Conservation (phyloP, 2,113 vertebrate genomes). For the Apus apus region DNA sequence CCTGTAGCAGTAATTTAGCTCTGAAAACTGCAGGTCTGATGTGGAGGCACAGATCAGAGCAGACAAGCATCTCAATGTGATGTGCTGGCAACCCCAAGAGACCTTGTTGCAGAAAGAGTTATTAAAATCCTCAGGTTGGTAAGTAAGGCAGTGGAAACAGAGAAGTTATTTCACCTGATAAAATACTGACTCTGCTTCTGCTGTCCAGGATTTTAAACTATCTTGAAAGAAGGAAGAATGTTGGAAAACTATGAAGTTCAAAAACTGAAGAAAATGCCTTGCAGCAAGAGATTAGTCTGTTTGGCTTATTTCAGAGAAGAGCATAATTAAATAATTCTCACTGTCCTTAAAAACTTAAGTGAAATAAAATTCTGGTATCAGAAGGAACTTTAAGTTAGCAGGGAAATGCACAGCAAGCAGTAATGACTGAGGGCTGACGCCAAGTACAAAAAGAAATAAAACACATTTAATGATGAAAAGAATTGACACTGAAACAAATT, state of each 20-base stretch:
- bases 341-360: neutral
- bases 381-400: conserved; percentile 27
- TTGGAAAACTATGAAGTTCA: neutral
- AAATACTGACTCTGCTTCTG: neutral
- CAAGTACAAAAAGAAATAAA: neutral
- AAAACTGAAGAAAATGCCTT: neutral
- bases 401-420: neutral
- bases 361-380: neutral
- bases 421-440: neutral
- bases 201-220: neutral
- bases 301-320: conserved; percentile 37
- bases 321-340: neutral
- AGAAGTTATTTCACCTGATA: neutral
- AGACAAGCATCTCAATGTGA: neutral
- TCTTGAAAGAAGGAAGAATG: neutral
- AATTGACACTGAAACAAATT: neutral
- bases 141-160: neutral
- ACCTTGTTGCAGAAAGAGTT: neutral
- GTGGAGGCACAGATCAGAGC: neutral
- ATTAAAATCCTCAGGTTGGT: neutral
- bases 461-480: neutral
- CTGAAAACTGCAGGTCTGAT: neutral
- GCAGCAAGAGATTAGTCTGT: neutral
- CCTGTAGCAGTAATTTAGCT: neutral
- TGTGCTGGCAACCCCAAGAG: neutral